Base-by-base conservation (phyloP, 1,140 invertebrate species). In the Goniozus legneri region DNA sequence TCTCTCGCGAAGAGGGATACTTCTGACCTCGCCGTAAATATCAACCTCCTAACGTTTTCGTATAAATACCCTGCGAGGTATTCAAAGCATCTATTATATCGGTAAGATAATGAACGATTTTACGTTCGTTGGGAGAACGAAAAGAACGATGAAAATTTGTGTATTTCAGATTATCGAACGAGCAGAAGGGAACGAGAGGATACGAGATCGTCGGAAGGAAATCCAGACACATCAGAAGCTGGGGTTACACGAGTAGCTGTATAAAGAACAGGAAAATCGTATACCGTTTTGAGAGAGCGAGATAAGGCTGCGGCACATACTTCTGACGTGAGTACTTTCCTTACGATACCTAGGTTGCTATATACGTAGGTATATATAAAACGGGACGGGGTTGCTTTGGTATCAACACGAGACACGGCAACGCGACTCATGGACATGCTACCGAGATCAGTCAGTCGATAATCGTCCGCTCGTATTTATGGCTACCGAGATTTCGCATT, bases 401-500 rank as follows among this genome's bases (percentile, higher is more conserved):
- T 71, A 70, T 71, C 68, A 69, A 58, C 64, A 62, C 63, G 60
- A 73, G 66, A 71, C 69, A 71, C 69, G 68, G 63, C 65, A 64
- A 60, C 66, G 67, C 65, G 65, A 49, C 58, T 64, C 60, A 54
- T 64, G 63, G 70, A 71, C 71, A 72, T 73, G 71, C 71, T 62
- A 73, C 65, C 62, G 55, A 68, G 65, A 71, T 71, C 54, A 49
- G 43, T 35, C 22, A 22, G 36, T 19, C 46, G 64, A 71, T 71
- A 73, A n/a, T 61, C 56, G 59, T 56, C 40, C 44, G 46, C 59
- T 67, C 64, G 56, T 73, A 73, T 71, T 73, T 71, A 73, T 71
- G 64, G 56, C 58, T 54, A 48, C 44, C 54, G 47, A 71, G 71
- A 73, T 73, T 71, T 73, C 57, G 60, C 67, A 68, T 73, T 71